Evolutionary conservation across 2,113 vertebrate species (phyloP), one percentile per base, ranked within the genome.

Genomic region (Haemorhous mexicanus): DNA sequence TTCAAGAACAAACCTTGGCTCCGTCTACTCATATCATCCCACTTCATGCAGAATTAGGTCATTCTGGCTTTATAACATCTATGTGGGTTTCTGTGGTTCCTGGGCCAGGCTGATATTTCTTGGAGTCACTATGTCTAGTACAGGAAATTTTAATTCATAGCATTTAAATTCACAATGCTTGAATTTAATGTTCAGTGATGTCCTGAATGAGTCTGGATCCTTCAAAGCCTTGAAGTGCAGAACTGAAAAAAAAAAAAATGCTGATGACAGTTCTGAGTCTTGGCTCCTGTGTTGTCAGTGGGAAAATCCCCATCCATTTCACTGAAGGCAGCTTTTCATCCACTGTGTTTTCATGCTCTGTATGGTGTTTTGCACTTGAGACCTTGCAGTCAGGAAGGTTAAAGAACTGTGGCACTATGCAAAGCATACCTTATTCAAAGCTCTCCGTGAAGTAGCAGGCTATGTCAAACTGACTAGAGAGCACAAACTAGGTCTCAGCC

Each of bases 271-370:
- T 89, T 91, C 73, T 91, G 39, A 63, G 24, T 81, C 43, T 64
- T 88, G 79, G 39, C 63, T 90, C 21, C 75, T 67, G 16, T 69
- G 32, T 58, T 82, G 67, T 83, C 70, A 88, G 73, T 44, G 68
- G 76, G 69, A 94, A 95, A 96, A 89, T 78, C 89, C 66, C 41
- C 69, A 78, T 64, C 32, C 13, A 14, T 81, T 93, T 70, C 50
- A 63, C 30, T n/a, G 61, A 69, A 94, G 81, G 14, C 68, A 82
- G 44, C 11, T 1, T 67, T 97, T 92, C 35, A 84, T 67, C 39
- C 33, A 5, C 47, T 37, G 37, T 80, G 23, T 78, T 90, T 89
- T 90, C 47, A 56, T 72, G 35, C 33, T 89, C 44, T 70, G 5
- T 72, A 9, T 9, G 2, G 9, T 75, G 47, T 63, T 92, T 61